Percentiles rank a stretch among this genome's conserved stretches.
Evolutionary conservation across 2,797 vertebrate species (phyloP).

Genomic region (Emys orbicularis): DNA sequence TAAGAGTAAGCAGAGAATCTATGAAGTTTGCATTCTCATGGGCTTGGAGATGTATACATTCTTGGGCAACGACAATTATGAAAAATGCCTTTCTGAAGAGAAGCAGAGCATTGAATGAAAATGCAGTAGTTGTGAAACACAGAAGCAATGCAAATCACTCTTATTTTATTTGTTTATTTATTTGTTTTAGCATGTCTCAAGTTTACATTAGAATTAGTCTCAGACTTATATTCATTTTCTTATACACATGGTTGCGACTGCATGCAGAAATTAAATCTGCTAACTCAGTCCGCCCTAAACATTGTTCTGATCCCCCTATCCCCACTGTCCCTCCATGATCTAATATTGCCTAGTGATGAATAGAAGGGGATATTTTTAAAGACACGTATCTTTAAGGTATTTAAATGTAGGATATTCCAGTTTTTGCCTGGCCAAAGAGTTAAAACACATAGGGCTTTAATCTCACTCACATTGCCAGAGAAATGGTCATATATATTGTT

Average conservation of each 20-base stretch:
- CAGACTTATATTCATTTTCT: background rate
- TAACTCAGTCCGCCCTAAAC: background rate
- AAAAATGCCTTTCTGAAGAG: conserved; percentile 53
- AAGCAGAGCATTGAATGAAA: conserved; percentile 13
- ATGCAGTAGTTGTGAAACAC: conserved; percentile 13
- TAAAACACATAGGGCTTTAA: background rate
- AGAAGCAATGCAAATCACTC: conserved; percentile 41
- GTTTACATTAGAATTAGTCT: background rate
- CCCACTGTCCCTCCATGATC: too few relatives aligned
- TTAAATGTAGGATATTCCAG: background rate
- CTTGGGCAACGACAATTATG: conserved; percentile 12
- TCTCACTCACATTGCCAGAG: background rate
- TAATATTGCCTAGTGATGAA: background rate
- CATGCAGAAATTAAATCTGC: background rate
- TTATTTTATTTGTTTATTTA: background rate
- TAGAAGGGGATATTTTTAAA: background rate
- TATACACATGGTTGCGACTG: background rate
- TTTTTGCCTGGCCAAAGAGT: background rate
- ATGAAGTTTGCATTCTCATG: background rate
- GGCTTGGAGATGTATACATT: conserved; percentile 17
- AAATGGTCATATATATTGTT: background rate
- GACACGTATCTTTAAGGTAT: background rate
- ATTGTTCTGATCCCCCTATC: background rate
- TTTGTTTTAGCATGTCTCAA: background rate
- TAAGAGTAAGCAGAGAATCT: conserved; percentile 7